Percentiles rank a stretch among this genome's conserved stretches.
Evolutionary conservation across 2,797 vertebrate genomes (phyloP).

Genomic region (Rhodeus uyekii): DNA sequence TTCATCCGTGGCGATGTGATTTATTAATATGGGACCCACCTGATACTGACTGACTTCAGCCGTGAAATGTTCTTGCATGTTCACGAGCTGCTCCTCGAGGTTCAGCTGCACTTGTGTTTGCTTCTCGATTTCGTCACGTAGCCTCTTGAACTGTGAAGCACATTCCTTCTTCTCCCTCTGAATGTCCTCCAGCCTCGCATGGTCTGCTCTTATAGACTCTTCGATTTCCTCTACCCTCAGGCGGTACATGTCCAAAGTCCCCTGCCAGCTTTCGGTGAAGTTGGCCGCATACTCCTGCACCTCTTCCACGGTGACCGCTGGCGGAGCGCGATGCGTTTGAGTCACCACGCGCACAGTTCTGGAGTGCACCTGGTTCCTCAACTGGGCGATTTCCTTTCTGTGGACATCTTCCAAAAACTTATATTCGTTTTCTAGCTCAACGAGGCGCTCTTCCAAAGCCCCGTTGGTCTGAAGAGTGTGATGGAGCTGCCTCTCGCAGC

Average conservation of each 20-base stretch:
- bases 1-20: neutral
- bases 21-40: constrained; percentile 70
- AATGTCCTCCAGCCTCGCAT: constrained; percentile 74
- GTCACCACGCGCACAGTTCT: constrained; percentile 63
- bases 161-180: constrained; percentile 81
- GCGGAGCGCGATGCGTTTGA: constrained; percentile 65
- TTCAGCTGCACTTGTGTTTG: constrained; percentile 77
- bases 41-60: constrained; percentile 80
- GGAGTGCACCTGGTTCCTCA: constrained; percentile 74
- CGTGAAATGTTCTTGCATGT: constrained; percentile 78
- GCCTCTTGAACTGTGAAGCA: constrained; percentile 76
- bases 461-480: constrained; percentile 75
- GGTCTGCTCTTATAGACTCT: constrained; percentile 74
- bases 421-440: constrained; percentile 78
- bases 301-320: constrained; percentile 73
- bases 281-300: constrained; percentile 79
- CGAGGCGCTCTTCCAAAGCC: constrained; percentile 81
- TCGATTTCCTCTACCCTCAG: constrained; percentile 84
- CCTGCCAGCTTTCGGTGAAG: constrained; percentile 82
- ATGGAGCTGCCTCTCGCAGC: constrained; percentile 77
- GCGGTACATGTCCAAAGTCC: constrained; percentile 84
- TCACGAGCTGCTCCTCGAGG: constrained; percentile 82
- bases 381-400: constrained; percentile 69
- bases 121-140: constrained; percentile 77
- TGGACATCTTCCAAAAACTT: constrained; percentile 76